Conservation (phyloP, 2,888 invertebrate genomes). For the Agonopterix subpropinquella region DNA sequence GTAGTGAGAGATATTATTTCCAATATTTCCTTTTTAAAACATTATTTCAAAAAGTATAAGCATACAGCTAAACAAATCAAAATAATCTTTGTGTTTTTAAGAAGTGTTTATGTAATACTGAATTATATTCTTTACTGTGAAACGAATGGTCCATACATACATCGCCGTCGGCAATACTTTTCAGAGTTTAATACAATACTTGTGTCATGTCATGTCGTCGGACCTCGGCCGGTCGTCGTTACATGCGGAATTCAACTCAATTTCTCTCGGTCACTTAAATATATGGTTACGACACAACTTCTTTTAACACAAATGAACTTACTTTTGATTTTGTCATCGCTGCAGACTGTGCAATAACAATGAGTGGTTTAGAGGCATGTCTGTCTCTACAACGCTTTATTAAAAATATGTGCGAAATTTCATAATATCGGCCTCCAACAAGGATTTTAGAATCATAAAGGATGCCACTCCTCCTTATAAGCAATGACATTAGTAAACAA, state of each 20-base stretch:
- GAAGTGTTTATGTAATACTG: neutral
- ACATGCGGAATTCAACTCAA: constrained; percentile 8
- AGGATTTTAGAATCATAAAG: too few species aligned
- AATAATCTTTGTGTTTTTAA: too few species aligned
- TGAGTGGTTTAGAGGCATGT: neutral
- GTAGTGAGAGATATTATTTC: too few species aligned
- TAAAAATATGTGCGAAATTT: too few species aligned
- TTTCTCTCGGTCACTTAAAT: constrained; percentile 8
- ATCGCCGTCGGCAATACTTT: constrained; percentile 3
- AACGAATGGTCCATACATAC: neutral
- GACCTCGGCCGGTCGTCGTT: neutral
- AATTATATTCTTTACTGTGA: neutral
- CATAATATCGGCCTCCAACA: too few species aligned
- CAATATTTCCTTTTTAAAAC: too few species aligned
- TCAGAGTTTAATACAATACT: constrained; percentile 5
- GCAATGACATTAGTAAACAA: too few species aligned
- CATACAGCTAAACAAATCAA: too few species aligned
- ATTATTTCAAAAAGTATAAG: too few species aligned
- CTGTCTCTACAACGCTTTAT: too few species aligned
- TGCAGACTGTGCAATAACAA: constrained; percentile 2
- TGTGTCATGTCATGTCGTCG: constrained; percentile 4
- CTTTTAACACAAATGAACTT: constrained; percentile 1
- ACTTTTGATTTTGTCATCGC: constrained; percentile 7
- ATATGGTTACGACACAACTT: constrained; percentile 6
- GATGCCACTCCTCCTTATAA: too few species aligned